Conservation (phyloP, 2,113 vertebrate species). For the Hippocampus guttulatus region DNA sequence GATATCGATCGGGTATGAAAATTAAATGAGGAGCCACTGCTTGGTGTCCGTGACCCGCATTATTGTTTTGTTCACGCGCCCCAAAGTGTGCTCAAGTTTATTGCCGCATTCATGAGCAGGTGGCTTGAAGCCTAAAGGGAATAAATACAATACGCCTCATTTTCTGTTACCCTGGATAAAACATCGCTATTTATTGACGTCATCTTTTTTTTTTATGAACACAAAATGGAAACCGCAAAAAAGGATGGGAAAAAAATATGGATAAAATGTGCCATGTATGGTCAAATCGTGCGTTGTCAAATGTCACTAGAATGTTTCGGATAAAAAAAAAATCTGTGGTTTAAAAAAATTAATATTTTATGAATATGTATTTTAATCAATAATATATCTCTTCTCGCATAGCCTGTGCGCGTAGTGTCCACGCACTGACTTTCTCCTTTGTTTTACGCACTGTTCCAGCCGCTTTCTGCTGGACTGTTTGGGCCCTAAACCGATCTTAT, state of each 20-base stretch:
- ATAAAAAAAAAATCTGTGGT: neutral
- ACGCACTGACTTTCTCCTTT: conserved; percentile 10
- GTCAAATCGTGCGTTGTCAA: neutral
- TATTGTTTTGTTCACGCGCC: conserved; percentile 39
- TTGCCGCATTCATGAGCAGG: conserved; percentile 39
- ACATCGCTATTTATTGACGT: neutral
- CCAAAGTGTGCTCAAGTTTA: conserved; percentile 28
- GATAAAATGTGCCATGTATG: neutral
- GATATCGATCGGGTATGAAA: conserved; percentile 70
- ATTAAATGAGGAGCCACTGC: conserved; percentile 58
- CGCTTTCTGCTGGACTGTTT: conserved; percentile 35
- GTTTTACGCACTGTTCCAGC: conserved; percentile 54
- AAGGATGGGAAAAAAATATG: neutral
- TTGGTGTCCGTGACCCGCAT: conserved; percentile 49
- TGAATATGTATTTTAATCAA: conserved; percentile 9
- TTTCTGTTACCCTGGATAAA: neutral
- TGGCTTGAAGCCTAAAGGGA: conserved; percentile 9
- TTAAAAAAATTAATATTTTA: neutral
- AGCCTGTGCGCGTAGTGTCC: neutral
- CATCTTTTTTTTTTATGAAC: neutral
- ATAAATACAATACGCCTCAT: neutral
- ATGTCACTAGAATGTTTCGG: no score
- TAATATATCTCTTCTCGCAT: neutral
- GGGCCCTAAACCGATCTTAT: conserved; percentile 75
- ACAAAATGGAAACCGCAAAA: neutral